Evolutionary conservation across 2,113 vertebrate genomes (phyloP).

Genomic region (Pelusios castaneus): DNA sequence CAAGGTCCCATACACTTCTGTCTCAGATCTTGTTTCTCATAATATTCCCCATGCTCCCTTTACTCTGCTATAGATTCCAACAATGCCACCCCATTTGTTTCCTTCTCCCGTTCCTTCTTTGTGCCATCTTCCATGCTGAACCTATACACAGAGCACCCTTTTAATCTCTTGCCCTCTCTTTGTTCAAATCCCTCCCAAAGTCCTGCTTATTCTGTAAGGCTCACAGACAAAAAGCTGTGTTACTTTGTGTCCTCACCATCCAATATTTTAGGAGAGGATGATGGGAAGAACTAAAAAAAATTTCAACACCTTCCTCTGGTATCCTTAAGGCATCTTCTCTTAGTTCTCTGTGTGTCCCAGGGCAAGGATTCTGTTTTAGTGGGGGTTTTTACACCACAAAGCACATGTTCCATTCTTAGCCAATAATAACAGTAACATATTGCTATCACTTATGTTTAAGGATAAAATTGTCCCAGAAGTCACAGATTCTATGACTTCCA

Average conservation of each 20-base stretch:
- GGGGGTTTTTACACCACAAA: not conserved
- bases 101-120: not conserved
- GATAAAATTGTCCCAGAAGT: not conserved
- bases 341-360: slow-evolving; percentile 16
- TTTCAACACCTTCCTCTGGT: not conserved
- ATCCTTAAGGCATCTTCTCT: slow-evolving; percentile 11
- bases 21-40: not conserved
- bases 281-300: slow-evolving; percentile 33
- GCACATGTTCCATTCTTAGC: not conserved
- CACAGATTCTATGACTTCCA: too few species aligned
- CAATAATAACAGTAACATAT: not conserved
- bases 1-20: not conserved
- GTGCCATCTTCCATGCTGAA: not conserved
- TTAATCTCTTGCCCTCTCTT: not conserved
- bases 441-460: not conserved
- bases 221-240: not conserved
- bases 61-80: accelerated
- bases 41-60: accelerated
- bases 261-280: not conserved
- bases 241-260: slow-evolving; percentile 15
- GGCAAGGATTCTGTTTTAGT: not conserved
- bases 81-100: not conserved
- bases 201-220: slow-evolving; percentile 4
- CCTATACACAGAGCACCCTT: not conserved
- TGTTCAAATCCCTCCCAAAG: slow-evolving; percentile 11